These are phyloP conservation scores for Sphaerodactylus townsendi DNA, from an alignment of 2,113 vertebrate genomes.

Conservation along the genomic window DNA sequence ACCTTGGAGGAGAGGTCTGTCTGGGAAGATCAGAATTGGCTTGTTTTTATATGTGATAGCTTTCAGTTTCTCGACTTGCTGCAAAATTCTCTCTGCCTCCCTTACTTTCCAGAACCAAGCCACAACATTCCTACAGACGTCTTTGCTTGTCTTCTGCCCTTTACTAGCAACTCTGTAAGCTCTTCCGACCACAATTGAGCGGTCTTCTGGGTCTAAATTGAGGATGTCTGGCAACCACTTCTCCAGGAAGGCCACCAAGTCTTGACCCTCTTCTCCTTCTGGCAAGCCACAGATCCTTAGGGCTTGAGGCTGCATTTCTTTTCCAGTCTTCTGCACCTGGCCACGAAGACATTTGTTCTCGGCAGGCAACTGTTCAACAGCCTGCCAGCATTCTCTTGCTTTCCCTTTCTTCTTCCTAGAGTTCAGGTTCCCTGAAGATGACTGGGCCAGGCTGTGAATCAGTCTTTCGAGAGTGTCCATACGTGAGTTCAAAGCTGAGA, in stretches of 20 bases:
- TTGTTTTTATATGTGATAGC: not conserved
- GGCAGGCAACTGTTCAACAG: not conserved
- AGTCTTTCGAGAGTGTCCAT: not conserved
- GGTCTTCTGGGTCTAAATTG: not conserved
- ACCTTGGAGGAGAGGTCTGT: not conserved
- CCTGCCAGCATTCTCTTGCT: not conserved
- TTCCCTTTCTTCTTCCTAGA: not conserved
- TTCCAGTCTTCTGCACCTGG: not conserved
- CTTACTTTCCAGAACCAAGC: not conserved
- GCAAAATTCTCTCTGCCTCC: conserved; percentile 4
- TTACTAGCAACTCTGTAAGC: not conserved
- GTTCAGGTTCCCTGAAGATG: not conserved
- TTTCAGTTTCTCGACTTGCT: conserved; percentile 28
- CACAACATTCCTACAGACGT: not conserved
- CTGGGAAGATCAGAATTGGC: not conserved
- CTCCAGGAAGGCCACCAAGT: not conserved
- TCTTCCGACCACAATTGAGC: not conserved
- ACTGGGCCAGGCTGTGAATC: not conserved
- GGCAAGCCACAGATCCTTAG: not conserved
- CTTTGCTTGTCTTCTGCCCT: not conserved
- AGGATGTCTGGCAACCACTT: not conserved
- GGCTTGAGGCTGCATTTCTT: not conserved
- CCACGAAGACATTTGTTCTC: not conserved
- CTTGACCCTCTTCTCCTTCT: not conserved
- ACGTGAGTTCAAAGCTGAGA: not conserved